These are phyloP conservation scores for Hemitrygon akajei DNA, from an alignment of 2,797 vertebrate genomes.

Conservation along the genomic window DNA sequence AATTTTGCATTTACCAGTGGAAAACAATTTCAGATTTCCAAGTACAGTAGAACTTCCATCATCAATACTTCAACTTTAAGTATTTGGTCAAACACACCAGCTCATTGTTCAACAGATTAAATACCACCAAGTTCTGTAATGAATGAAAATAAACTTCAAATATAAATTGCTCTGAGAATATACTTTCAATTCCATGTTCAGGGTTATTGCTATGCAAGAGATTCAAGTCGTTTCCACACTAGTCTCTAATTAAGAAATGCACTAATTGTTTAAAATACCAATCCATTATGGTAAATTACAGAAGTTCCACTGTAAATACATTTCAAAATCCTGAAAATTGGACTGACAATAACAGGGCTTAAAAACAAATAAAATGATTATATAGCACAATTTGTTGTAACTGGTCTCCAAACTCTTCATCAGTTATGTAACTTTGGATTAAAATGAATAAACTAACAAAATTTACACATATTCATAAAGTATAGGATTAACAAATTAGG, in stretches of 20 bases:
- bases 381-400: background rate
- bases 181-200: background rate
- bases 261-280: background rate
- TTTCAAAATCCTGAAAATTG: background rate
- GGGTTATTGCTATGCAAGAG: background rate
- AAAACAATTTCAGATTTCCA: constrained; percentile 26
- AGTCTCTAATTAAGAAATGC: background rate
- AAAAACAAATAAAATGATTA: background rate
- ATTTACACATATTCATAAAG: background rate
- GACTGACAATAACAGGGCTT: background rate
- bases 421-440: background rate
- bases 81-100: background rate
- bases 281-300: background rate
- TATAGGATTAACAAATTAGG: background rate
- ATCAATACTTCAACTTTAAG: background rate
- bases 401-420: background rate
- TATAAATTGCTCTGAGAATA: background rate
- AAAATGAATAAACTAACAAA: background rate
- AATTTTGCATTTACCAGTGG: background rate
- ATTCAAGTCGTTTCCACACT: background rate
- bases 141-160: background rate
- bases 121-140: background rate
- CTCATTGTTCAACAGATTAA: background rate
- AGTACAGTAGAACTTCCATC: constrained; percentile 19
- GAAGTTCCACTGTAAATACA: background rate